Evolutionary conservation across 2,797 vertebrate species (phyloP), one percentile per base, ranked within the genome.

Genomic region (Triplophysa yarkandensis): DNA sequence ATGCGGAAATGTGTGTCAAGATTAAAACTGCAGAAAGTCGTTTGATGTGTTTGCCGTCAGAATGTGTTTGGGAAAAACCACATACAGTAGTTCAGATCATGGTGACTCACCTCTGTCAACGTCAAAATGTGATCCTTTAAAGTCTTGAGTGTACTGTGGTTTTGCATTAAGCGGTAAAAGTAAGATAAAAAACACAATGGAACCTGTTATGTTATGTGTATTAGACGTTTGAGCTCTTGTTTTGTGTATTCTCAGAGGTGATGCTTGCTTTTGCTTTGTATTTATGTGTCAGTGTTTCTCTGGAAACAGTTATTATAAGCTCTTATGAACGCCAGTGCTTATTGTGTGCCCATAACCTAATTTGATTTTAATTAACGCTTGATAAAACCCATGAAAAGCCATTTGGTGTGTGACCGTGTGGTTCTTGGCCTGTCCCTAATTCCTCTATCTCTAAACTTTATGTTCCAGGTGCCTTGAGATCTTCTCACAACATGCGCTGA

Each of bases 381-480:
- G 74, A 76, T 71, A 79, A 77, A 74, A 25, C 60, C 46, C 61
- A 14, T 61, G 30, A 39, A 75, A 77, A 75, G 57, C 71, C 25
- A 43, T 69, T 77, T 69, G 60, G 52, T 74, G 75, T 74, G 79
- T 71, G 62, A 61, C 44, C 6, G 76, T 58, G 76, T 81, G 71
- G 3, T 80, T 61, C 55, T 75, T 78, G 25, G 48, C 36, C 60
- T 19, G 43, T 34, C 68, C 63, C 69, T 83, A 83, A 81, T 58
- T 34, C 36, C 39, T 70, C 43, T 78, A 28, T 76, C 69, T 80
- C 71, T 79, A 62, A 68, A 73, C 71, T 80, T 76, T 86, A 76
- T 82, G 55, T 85, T 84, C 68, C 87, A 93, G 92, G 92, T 93
- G 83, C 92, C 92, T 68, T 93, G 92, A 93, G 89, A 88, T 86